Evolutionary conservation across 2,797 vertebrate species (phyloP).

Genomic region (Sebastes nivosus): DNA sequence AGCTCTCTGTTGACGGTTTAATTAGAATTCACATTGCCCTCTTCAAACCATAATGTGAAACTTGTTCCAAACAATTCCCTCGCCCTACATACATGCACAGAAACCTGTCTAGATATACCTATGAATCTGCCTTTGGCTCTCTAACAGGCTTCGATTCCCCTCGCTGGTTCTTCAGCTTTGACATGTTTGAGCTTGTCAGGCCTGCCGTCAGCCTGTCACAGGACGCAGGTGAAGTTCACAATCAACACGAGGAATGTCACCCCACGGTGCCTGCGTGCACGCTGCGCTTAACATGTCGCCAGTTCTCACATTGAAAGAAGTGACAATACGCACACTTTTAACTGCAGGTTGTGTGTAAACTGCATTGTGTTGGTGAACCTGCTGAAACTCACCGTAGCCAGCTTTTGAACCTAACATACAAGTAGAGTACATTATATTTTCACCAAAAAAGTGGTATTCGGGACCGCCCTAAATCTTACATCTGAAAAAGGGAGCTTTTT

Average conservation of each 20-base stretch:
- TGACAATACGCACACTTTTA: not conserved
- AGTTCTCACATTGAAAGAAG: not conserved
- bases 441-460: too few species aligned
- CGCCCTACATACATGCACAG: not conserved
- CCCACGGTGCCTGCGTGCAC: constrained; percentile 29
- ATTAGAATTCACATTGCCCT: constrained; percentile 7
- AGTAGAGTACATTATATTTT: not conserved
- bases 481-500: not conserved
- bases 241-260: constrained; percentile 59
- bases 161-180: constrained; percentile 35
- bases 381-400: not conserved
- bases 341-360: not conserved
- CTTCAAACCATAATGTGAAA: not conserved
- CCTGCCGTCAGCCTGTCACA: constrained; percentile 29
- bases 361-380: not conserved
- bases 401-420: not conserved
- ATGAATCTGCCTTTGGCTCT: constrained; percentile 10
- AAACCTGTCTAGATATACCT: not conserved
- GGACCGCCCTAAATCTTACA: too few species aligned
- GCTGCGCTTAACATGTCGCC: not conserved
- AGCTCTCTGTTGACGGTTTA: constrained; percentile 7
- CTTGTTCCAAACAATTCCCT: not conserved
- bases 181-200: constrained; percentile 62
- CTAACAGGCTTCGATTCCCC: constrained; percentile 33
- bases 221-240: constrained; percentile 57